A percentile compares a stretch with the other conserved stretches of the same genome.
These are phyloP conservation scores for Choloepus didactylus DNA, from an alignment of 2,797 vertebrate species.

Conservation along the genomic window DNA sequence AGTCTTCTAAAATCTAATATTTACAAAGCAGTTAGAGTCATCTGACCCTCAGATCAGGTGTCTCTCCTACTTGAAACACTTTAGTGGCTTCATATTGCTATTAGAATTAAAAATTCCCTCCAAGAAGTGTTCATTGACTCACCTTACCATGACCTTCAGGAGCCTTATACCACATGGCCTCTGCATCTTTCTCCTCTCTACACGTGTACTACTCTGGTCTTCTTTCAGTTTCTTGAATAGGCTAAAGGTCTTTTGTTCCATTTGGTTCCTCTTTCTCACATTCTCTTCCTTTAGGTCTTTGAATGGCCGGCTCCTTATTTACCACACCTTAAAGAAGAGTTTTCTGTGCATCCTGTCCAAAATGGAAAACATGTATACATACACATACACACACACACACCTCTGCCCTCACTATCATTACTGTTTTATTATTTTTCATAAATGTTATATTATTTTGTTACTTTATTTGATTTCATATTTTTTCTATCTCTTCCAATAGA, in stretches of 20 bases:
- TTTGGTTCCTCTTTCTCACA: background rate
- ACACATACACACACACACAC: background rate
- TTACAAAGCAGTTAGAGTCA: background rate
- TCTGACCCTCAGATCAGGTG: background rate
- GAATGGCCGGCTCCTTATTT: background rate
- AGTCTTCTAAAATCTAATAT: background rate
- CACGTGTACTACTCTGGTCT: background rate
- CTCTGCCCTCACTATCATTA: background rate
- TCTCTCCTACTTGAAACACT: background rate
- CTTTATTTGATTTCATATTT: slow-evolving; percentile 8
- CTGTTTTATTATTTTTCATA: background rate
- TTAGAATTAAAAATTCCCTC: background rate
- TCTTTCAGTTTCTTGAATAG: background rate
- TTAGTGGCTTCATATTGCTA: background rate
- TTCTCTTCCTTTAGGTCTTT: background rate
- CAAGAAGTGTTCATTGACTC: background rate
- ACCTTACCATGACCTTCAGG: background rate
- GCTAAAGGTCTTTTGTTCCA: background rate
- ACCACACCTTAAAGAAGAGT: background rate
- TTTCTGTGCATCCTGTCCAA: background rate
- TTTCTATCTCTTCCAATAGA: background rate
- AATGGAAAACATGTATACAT: background rate
- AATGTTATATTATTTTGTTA: background rate
- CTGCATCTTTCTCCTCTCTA: background rate
- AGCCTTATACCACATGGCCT: fast-evolving